Evolutionary conservation across 2,797 vertebrate species (phyloP).

Genomic region (Coregonus ussuriensis): DNA sequence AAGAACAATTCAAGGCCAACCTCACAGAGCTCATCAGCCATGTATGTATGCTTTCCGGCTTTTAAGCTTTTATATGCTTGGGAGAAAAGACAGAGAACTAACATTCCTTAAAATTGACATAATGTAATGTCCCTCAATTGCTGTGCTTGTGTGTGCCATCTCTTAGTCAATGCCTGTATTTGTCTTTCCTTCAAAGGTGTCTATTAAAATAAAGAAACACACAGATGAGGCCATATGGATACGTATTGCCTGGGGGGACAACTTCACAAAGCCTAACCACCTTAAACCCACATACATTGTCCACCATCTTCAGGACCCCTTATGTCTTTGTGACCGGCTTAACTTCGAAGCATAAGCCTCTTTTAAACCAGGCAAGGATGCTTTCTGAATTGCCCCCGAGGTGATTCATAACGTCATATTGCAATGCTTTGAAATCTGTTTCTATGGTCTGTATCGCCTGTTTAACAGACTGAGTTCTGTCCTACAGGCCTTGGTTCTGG

Average conservation of each 20-base stretch:
- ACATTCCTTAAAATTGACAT: background rate
- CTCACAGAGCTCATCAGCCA: too few relatives aligned
- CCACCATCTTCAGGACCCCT: slow-evolving; percentile 86
- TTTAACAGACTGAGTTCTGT: slow-evolving; percentile 19
- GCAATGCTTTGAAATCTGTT: background rate
- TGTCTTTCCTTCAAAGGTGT: slow-evolving; percentile 75
- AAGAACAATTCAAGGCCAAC: too few relatives aligned
- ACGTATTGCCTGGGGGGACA: slow-evolving; percentile 90
- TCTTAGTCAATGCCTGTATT: background rate
- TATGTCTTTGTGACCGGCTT: slow-evolving; percentile 81
- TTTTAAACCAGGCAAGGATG: slow-evolving; percentile 83
- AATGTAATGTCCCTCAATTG: background rate
- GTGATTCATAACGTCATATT: background rate
- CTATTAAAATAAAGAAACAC: slow-evolving; percentile 83
- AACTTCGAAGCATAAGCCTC: slow-evolving; percentile 68
- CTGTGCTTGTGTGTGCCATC: background rate
- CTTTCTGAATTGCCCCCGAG: background rate
- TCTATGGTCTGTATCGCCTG: background rate
- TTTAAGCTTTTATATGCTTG: too few relatives aligned
- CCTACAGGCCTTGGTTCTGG: slow-evolving; percentile 82
- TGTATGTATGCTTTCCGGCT: too few relatives aligned
- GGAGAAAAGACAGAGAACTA: background rate
- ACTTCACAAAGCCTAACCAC: slow-evolving; percentile 82
- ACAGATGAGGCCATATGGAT: slow-evolving; percentile 91
- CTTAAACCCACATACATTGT: slow-evolving; percentile 87